A percentile compares a stretch with the other conserved stretches of the same genome.
Evolutionary conservation across 2,113 vertebrate species (phyloP).

Genomic region (Proteles cristata): DNA sequence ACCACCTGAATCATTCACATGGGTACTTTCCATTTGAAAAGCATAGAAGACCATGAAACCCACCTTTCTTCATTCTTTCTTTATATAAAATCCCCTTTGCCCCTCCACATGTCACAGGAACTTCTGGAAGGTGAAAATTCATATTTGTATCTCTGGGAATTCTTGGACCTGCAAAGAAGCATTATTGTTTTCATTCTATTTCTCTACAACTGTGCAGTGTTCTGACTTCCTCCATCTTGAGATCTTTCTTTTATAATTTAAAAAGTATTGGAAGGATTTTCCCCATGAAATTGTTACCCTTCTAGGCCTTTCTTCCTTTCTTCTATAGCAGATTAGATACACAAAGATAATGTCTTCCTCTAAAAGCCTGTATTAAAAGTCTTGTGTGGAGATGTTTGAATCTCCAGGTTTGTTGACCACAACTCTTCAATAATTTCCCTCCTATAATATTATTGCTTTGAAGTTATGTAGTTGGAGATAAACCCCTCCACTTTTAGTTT

Average conservation of each 20-base stretch:
- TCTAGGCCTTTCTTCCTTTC: background rate
- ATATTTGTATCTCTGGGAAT: background rate
- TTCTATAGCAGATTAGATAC: background rate
- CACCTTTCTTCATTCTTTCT: constrained; percentile 43
- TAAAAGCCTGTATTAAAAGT: background rate
- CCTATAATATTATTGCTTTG: background rate
- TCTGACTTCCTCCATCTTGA: background rate
- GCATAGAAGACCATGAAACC: background rate
- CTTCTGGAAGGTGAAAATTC: background rate
- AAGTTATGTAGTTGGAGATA: background rate
- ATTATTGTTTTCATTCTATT: background rate
- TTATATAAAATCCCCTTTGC: background rate
- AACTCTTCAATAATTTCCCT: background rate
- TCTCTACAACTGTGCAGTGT: background rate
- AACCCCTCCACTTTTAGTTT: background rate
- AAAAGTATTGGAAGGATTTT: background rate
- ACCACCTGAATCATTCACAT: background rate
- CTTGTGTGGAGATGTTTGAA: background rate
- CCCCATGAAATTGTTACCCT: background rate
- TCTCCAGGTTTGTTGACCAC: background rate
- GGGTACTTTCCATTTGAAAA: background rate
- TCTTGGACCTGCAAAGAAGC: constrained; percentile 56
- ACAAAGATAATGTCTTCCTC: background rate
- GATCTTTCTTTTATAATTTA: background rate
- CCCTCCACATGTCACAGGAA: constrained; percentile 36